phyloP scores from a whole-genome alignment of 2,113 vertebrate genomes.

The Mormoops blainvillei region DNA sequence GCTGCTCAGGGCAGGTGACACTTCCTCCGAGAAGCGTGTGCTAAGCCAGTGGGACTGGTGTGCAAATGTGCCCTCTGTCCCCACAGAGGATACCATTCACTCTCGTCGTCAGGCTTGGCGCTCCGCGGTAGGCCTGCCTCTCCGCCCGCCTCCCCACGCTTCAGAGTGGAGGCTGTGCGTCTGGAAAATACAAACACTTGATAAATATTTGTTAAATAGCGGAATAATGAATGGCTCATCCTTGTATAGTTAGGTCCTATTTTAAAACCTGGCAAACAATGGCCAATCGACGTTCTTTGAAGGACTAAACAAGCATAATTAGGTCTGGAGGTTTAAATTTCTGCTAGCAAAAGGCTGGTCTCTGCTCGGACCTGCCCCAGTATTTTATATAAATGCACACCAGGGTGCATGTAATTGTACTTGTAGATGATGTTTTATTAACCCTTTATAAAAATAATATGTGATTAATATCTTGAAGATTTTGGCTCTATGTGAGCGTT shows the following conservation, averaged over 20 bases:
- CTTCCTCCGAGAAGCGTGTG: not conserved
- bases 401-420: too few relatives aligned
- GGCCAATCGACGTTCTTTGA: not conserved
- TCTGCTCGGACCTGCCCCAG: not conserved
- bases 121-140: too few relatives aligned
- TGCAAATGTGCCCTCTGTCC: accelerated
- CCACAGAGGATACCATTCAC: too few relatives aligned
- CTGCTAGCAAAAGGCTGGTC: not conserved
- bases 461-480: not conserved
- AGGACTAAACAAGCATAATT: not conserved
- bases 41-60: not conserved
- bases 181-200: not conserved
- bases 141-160: too few relatives aligned
- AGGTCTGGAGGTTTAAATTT: not conserved
- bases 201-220: not conserved
- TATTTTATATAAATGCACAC: not conserved
- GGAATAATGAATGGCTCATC: not conserved
- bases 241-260: not conserved
- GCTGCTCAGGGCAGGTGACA: accelerated
- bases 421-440: not conserved
- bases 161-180: not conserved
- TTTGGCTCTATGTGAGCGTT: not conserved
- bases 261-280: not conserved
- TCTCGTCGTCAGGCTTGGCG: too few relatives aligned
- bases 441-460: not conserved